Evolutionary conservation across 2,797 vertebrate genomes (phyloP), one percentile per base, ranked within the genome.

Genomic region (Melanotaenia trifasciata): DNA sequence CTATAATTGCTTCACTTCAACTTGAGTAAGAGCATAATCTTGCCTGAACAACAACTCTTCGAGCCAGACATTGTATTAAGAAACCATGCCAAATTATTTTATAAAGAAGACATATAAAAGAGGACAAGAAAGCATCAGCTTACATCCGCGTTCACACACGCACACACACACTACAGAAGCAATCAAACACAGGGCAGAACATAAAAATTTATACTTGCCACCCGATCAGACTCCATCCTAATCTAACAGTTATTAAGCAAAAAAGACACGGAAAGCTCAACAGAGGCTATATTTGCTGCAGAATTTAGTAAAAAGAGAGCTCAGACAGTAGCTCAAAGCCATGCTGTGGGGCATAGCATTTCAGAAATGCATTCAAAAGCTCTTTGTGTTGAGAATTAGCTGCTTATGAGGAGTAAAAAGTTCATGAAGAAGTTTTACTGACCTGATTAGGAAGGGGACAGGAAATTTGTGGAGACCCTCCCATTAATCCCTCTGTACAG

Each of bases 381-480:
- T 74, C 63, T 78, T 78, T 87, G 67, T 82, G 70, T 74, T n/a
- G 16, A 87, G 69, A 73, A 81, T 84, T 79, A 92, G 91, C 89
- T 93, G 91, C 92, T 94, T 91, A 93, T 92, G 90, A 93, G 89
- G 90, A 90, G 86, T 92, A 92, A 92, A 91, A 86, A 45, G 62
- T 79, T 85, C 33, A 76, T 59, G 40, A 63, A 59, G 36, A 78
- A 60, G 54, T 75, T 81, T 75, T 63, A 72, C 58, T 82, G 66
- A 81, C 71, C 75, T 65, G 73, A 87, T 89, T 85, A 75, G 70
- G 62, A 72, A 67, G 45, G 64, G 59, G 30, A 74, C 67, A 77
- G 43, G 40, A 77, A 54, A 82, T 87, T 51, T 84, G 54, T 58
- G 59, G 64, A 66, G 60, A 81, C 73, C 84, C 76, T 69, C 57